Evolutionary conservation across 37 sponge, comb jelly and placozoan species (phyloP), one percentile per base, ranked within the genome.

Genomic region (Trichoplax adhaerens): DNA sequence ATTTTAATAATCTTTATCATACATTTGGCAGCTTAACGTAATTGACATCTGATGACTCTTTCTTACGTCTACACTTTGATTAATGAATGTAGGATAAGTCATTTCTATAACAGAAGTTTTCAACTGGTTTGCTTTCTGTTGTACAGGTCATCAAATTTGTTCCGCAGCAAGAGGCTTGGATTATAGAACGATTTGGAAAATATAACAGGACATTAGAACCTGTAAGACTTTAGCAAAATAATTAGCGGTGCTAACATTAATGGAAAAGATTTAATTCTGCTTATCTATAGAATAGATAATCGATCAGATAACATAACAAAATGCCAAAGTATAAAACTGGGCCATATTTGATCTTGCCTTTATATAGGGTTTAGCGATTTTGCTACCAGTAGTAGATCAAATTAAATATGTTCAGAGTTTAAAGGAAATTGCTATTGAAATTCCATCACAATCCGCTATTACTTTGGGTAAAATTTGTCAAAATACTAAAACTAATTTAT

Each of bases 371-470:
- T 70, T 97, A 54, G 88, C 91, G 58, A 5, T 92, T 5, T 77
- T 90, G 2, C 65, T 97, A 29, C 99, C 99, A 3, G 8, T 97
- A 51, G 61, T 97, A 54, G 90, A 97, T 29, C 75, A 77, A n/a
- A 91, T 97, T 29, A 77, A 76, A 56, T 97, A 97, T 72, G 78
- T 87, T 0, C 93, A 97, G 77, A 88, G 87, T 74, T 58, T 97
- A 72, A 97, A 97, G 73, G 99, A 97, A 64, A 84, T 78, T 48
- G 87, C 93, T 3, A 79, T 97, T 50, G 99, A 97, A 47, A 92
- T 97, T 57, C 99, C 99, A 0, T 90, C 91, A 10, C 99, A 97
- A 77, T 86, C 87, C 29, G 99, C 93, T 55, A 97, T 97, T 55
- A 97, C 93, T 48, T 79, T 79, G 75, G 88, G 88, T 84, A 70